A percentile compares a stretch with the other conserved stretches of the same genome.
phyloP scores from a whole-genome alignment of 2,113 vertebrate species.

The Caloenas nicobarica region DNA sequence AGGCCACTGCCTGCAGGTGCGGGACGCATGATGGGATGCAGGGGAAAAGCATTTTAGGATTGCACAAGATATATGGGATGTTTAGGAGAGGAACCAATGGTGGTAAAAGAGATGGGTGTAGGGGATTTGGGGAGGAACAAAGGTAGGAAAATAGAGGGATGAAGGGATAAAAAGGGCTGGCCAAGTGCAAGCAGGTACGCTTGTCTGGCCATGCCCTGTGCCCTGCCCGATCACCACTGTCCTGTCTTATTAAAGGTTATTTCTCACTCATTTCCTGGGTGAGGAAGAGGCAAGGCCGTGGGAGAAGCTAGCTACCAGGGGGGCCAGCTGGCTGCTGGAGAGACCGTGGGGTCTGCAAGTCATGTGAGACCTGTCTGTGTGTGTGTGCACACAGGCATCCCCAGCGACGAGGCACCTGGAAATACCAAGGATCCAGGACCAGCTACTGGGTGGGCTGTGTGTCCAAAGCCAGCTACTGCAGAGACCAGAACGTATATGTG shows the following conservation, averaged over 20 bases:
- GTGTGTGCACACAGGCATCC: too few species aligned
- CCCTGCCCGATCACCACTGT: neutral
- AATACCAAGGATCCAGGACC: neutral
- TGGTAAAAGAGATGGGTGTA: neutral
- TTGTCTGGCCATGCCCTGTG: neutral
- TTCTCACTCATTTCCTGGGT: neutral
- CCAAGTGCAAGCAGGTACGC: neutral
- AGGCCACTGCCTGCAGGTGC: neutral
- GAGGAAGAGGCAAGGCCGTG: neutral
- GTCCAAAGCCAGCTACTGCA: neutral
- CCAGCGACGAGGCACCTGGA: neutral
- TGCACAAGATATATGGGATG: neutral
- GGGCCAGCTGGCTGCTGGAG: neutral
- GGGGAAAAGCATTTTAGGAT: neutral
- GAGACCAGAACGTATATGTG: neutral
- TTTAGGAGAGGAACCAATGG: neutral
- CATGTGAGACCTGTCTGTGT: neutral
- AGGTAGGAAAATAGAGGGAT: neutral
- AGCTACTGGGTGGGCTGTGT: neutral
- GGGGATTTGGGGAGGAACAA: neutral
- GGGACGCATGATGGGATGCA: too few species aligned
- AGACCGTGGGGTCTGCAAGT: neutral
- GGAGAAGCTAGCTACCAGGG: neutral
- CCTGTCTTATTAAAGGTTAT: neutral
- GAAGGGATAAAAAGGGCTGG: neutral